Evolutionary conservation across 2,797 vertebrate species (phyloP).

Genomic region (Muscicapa comitata): DNA sequence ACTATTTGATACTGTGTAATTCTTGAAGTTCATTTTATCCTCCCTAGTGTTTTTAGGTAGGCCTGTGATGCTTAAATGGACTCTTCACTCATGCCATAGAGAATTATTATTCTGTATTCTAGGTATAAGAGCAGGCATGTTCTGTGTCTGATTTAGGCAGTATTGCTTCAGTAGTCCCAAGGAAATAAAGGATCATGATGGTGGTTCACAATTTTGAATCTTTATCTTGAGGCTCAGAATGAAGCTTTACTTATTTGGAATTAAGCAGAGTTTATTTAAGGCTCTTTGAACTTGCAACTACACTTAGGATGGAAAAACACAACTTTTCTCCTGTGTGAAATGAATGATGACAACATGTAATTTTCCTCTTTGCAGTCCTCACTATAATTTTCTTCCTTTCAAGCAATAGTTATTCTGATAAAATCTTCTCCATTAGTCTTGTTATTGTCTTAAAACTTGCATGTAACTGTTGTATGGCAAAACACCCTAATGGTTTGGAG

Average conservation of each 20-base stretch:
- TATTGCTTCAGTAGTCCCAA: neutral
- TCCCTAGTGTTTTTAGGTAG: neutral
- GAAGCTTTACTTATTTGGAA: constrained; percentile 25
- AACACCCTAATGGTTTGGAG: neutral
- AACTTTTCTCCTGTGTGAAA: constrained; percentile 30
- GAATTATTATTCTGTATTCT: neutral
- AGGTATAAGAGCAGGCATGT: neutral
- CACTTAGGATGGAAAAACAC: constrained; percentile 43
- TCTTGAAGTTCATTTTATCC: neutral
- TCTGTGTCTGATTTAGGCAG: neutral
- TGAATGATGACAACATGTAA: constrained; percentile 64
- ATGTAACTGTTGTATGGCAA: constrained; percentile 35
- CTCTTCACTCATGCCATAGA: neutral
- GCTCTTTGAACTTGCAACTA: constrained; percentile 44
- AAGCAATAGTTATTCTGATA: constrained; percentile 67
- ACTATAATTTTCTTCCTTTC: constrained; percentile 60
- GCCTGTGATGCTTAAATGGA: neutral
- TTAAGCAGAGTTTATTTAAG: constrained; percentile 16
- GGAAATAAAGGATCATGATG: neutral
- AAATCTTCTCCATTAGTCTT: constrained; percentile 63
- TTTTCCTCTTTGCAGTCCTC: constrained; percentile 54
- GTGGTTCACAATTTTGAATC: constrained; percentile 39
- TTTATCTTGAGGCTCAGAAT: constrained; percentile 24
- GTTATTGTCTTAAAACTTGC: constrained; percentile 44
- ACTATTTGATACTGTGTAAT: neutral